A percentile compares a stretch with the other conserved stretches of the same genome.
Evolutionary conservation across 2,113 vertebrate species (phyloP).

Genomic region (Lepisosteus osseus): DNA sequence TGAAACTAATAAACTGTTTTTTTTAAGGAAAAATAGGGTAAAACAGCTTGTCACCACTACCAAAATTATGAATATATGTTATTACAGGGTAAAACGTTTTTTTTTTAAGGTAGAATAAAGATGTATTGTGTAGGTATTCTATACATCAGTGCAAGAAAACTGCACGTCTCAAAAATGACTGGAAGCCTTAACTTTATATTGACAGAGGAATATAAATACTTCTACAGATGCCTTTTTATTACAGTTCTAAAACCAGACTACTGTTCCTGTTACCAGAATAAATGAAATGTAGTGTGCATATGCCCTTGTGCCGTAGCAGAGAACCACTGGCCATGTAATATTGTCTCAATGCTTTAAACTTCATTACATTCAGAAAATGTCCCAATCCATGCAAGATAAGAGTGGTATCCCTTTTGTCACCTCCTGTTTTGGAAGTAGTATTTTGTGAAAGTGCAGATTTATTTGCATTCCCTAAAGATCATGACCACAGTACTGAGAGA

Average conservation of each 20-base stretch:
- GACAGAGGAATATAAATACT: background rate
- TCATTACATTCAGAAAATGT: slow-evolving; percentile 17
- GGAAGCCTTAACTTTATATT: background rate
- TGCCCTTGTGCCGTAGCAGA: background rate
- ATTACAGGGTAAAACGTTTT: background rate
- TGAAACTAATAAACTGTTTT: background rate
- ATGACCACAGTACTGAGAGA: background rate
- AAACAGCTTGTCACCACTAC: background rate
- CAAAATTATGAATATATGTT: background rate
- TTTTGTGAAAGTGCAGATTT: no score
- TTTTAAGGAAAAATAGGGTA: slow-evolving; percentile 10
- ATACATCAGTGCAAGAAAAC: background rate
- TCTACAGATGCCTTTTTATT: background rate
- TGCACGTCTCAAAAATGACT: background rate
- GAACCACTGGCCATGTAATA: background rate
- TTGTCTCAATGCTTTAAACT: background rate
- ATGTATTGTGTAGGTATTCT: slow-evolving; percentile 3
- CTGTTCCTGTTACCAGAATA: background rate
- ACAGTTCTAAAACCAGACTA: slow-evolving; percentile 8
- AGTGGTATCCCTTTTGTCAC: background rate
- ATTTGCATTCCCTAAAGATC: no score
- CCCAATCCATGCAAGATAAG: background rate
- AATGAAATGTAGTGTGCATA: background rate
- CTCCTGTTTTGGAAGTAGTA: background rate
- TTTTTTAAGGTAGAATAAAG: background rate